Evolutionary conservation across 2,888 invertebrate genomes (phyloP), one percentile per base, ranked within the genome.

Genomic region (Aricia artaxerxes): DNA sequence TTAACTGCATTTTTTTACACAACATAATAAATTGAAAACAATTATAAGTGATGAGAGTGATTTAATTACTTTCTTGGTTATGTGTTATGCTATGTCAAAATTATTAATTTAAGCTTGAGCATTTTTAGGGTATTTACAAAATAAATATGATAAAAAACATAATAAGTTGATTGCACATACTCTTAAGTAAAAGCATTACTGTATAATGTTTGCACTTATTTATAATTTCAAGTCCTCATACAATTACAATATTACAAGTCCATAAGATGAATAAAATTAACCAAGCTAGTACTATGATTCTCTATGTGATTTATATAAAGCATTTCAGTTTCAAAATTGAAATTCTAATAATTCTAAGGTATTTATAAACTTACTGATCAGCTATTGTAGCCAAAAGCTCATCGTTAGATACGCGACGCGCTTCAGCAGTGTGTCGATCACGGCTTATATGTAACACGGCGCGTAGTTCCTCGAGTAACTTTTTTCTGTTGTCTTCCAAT

Each of bases 401-500:
- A 94, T 98, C 98, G 93, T 98, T 98, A 80, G 98, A 97, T 86
- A 98, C 98, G 91, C 98, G 96, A 85, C 98, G 96, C 85, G 98
- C 96, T 95, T 99, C 99, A 79, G 98, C 98, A 87, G 97, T 96
- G 92, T 99, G 98, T 85, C 99, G 95, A 91, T 99, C 99, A 88
- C 96, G 96, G 82, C 98, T 97, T 90, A 99, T 98, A 92, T 98
- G 97, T 90, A 97, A 96, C 88, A 96, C 95, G 89, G 96, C 95
- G 87, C 97, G 97, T 84, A 98, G 95, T 88, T 98, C 98, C 89
- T 97, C 97, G 78, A 99, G 95, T 86, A 98, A 92, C 91, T 97
- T 97, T 88, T 97, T 96, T 95, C 98, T 98, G 87, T 97, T 97
- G 87, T 96, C 96, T 88, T 96, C 97, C 81, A 98, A 96, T 87